Conservation (phyloP, 2,113 vertebrate species). For the Nesogale talazaci region DNA sequence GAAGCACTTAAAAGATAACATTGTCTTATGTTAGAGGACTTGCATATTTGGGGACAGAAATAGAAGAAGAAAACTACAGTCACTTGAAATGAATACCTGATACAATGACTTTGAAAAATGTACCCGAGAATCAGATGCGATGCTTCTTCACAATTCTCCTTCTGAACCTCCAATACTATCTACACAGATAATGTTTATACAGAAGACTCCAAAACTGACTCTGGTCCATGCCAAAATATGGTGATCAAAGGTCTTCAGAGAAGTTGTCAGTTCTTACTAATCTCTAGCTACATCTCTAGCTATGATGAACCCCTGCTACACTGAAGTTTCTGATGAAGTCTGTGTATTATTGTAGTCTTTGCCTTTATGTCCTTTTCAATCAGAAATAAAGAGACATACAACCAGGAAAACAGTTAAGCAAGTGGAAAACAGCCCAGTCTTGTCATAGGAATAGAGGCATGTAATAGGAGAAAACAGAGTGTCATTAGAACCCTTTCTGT, state of each 20-base stretch:
- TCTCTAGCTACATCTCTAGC: neutral
- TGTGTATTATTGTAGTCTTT: neutral
- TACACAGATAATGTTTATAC: neutral
- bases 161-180: neutral
- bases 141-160: neutral
- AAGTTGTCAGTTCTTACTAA: neutral
- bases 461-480: neutral
- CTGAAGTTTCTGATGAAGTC: neutral
- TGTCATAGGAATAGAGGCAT: conserved; percentile 34
- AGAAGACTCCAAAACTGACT: neutral
- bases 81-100: neutral
- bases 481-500: conserved; percentile 29
- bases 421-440: neutral
- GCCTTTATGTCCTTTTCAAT: conserved; percentile 3
- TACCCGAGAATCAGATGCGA: neutral
- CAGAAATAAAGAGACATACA: neutral
- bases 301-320: neutral
- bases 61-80: neutral
- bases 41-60: neutral
- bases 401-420: neutral
- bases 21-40: neutral
- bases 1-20: neutral
- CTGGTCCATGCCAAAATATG: neutral
- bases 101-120: neutral
- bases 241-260: neutral